Percentiles rank a stretch among this genome's conserved stretches.
Evolutionary conservation across 2,797 vertebrate genomes (phyloP).

Genomic region (Rousettus madagascariensis): DNA sequence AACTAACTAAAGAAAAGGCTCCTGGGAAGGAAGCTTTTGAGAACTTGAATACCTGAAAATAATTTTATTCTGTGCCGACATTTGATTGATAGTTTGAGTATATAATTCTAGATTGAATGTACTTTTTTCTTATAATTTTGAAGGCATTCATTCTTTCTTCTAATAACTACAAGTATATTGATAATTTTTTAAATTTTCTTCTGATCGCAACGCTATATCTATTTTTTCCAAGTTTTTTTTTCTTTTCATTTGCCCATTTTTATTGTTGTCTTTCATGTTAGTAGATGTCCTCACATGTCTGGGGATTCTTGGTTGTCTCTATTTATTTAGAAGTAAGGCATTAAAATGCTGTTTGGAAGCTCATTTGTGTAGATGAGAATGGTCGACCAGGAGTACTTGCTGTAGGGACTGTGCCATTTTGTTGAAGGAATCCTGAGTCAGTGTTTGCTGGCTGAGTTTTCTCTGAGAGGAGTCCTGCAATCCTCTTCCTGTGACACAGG

Average conservation of each 20-base stretch:
- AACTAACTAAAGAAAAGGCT: neutral
- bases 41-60: neutral
- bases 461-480: neutral
- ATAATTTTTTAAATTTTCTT: neutral
- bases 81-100: neutral
- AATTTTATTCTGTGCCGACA: neutral
- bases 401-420: neutral
- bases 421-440: fast-evolving
- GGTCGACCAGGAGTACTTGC: neutral
- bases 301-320: neutral
- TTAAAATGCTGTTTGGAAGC: neutral
- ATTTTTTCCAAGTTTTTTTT: neutral
- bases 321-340: neutral
- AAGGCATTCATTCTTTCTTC: neutral
- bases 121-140: neutral
- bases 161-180: neutral
- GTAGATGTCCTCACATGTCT: neutral
- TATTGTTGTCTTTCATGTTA: neutral
- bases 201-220: neutral
- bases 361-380: neutral
- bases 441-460: neutral
- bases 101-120: neutral
- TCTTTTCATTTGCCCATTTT: neutral
- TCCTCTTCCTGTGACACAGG: neutral
- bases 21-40: neutral